Conservation (phyloP, 2,797 vertebrate genomes). For the Pelobates cultripes region DNA sequence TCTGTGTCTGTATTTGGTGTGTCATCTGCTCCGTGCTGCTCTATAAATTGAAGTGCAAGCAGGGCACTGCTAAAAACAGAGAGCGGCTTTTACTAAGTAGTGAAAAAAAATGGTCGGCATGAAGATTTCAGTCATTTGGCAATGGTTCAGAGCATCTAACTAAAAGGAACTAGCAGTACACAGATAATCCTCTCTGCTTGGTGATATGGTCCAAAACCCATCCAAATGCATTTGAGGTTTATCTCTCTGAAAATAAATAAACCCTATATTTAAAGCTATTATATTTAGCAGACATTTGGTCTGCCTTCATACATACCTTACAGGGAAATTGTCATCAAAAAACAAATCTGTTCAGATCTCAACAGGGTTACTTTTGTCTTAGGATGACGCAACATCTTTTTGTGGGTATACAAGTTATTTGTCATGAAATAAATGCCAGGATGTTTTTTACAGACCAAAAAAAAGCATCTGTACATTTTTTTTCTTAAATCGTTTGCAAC, state of each 20-base stretch:
- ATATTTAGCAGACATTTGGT: neutral
- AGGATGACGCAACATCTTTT: no score
- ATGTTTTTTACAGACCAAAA: no score
- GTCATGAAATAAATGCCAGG: no score
- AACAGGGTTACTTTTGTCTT: no score
- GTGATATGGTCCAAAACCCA: neutral
- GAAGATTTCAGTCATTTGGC: slow-evolving; percentile 35
- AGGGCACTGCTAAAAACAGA: slow-evolving; percentile 49
- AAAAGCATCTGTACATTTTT: no score
- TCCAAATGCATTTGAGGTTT: neutral
- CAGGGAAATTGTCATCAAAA: no score
- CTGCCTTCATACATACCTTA: no score
- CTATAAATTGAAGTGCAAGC: slow-evolving; percentile 52
- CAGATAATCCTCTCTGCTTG: slow-evolving; percentile 4
- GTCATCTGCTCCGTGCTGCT: slow-evolving; percentile 45
- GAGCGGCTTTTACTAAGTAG: slow-evolving; percentile 39
- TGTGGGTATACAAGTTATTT: no score
- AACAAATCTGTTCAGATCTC: no score
- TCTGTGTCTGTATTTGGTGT: slow-evolving; percentile 53
- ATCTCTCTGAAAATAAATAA: neutral
- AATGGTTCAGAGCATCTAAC: slow-evolving; percentile 1
- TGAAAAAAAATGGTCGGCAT: slow-evolving; percentile 26
- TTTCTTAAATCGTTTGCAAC: no score
- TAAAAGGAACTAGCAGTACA: slow-evolving; percentile 35
- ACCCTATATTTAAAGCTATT: slow-evolving; percentile 1